Evolutionary conservation across 2,888 invertebrate species (phyloP).

Genomic region (Phyllotreta cruciferae): DNA sequence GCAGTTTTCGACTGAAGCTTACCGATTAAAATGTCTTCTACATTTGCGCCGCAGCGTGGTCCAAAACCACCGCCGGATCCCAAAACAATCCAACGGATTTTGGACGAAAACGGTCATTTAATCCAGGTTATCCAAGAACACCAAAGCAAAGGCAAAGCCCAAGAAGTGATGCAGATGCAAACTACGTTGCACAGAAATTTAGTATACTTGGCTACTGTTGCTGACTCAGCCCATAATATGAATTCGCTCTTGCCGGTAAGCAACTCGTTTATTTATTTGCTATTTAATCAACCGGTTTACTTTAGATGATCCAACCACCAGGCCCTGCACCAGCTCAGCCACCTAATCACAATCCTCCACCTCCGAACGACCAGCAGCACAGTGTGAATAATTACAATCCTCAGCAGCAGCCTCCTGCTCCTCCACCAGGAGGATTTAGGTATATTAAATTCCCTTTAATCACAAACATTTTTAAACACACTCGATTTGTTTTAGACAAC

Average conservation of each 20-base stretch:
- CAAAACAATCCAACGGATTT: constrained; percentile 91
- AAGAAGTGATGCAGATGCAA: constrained; percentile 94
- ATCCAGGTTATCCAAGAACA: constrained; percentile 97
- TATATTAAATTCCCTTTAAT: neutral
- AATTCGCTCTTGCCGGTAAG: constrained; percentile 88
- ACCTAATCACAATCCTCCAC: constrained; percentile 53
- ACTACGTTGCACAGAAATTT: constrained; percentile 94
- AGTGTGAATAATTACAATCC: constrained; percentile 60
- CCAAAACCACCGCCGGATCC: constrained; percentile 79
- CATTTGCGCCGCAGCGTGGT: constrained; percentile 76
- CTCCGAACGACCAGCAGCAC: constrained; percentile 54
- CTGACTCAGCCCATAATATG: constrained; percentile 95
- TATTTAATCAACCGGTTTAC: constrained; percentile 29
- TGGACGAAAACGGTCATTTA: constrained; percentile 96
- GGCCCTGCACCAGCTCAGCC: constrained; percentile 55
- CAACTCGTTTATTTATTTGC: constrained; percentile 31
- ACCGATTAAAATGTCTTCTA: constrained; percentile 68
- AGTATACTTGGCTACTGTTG: constrained; percentile 93
- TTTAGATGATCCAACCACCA: constrained; percentile 66
- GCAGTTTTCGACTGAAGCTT: neutral
- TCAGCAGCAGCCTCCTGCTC: constrained; percentile 60
- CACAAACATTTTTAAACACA: neutral
- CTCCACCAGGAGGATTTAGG: constrained; percentile 41
- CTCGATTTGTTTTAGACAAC: constrained; percentile 37
- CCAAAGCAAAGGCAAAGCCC: constrained; percentile 92